Percentiles rank a stretch among this genome's conserved stretches.
These are phyloP conservation scores for Buphagus erythrorhynchus DNA, from an alignment of 2,797 vertebrate genomes.

Conservation along the genomic window DNA sequence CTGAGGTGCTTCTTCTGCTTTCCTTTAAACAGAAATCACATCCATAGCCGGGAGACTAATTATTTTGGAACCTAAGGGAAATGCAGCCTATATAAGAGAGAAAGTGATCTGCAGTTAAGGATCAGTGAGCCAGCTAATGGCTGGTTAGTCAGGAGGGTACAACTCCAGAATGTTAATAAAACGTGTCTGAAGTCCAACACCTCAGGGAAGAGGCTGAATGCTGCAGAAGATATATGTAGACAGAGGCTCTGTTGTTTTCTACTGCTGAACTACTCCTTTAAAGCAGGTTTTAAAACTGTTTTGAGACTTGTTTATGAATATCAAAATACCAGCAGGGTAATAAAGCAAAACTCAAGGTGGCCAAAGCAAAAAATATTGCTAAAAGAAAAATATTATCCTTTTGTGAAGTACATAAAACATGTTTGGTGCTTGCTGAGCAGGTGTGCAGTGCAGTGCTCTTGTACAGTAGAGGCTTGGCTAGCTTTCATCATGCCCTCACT, in stretches of 20 bases:
- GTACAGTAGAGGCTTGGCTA: not conserved
- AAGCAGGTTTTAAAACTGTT: conserved; percentile 17
- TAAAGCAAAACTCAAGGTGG: not conserved
- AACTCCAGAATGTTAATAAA: conserved; percentile 74
- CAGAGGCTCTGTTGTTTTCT: conserved; percentile 26
- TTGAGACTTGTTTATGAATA: conserved; percentile 23
- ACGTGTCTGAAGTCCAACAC: conserved; percentile 57
- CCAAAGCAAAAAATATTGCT: not conserved
- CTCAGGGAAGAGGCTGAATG: conserved; percentile 62
- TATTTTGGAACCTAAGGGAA: conserved; percentile 75
- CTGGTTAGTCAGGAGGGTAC: conserved; percentile 73
- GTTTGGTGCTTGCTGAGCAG: not conserved
- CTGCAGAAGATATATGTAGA: conserved; percentile 8
- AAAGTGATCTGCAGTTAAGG: conserved; percentile 74
- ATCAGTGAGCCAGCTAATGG: conserved; percentile 75
- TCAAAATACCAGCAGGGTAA: conserved; percentile 5
- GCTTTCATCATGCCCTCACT: not conserved
- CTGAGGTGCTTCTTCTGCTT: conserved; percentile 52
- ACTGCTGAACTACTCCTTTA: not conserved
- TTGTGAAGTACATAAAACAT: not conserved
- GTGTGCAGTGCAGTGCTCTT: not conserved
- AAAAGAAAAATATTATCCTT: not conserved
- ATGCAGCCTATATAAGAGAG: conserved; percentile 68
- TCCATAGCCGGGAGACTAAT: conserved; percentile 71
- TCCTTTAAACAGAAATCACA: conserved; percentile 67